A percentile compares a stretch with the other conserved stretches of the same genome.
Conservation (phyloP, 35 echinoderm and acorn worm genomes). For the Heliocidaris tuberculata region DNA sequence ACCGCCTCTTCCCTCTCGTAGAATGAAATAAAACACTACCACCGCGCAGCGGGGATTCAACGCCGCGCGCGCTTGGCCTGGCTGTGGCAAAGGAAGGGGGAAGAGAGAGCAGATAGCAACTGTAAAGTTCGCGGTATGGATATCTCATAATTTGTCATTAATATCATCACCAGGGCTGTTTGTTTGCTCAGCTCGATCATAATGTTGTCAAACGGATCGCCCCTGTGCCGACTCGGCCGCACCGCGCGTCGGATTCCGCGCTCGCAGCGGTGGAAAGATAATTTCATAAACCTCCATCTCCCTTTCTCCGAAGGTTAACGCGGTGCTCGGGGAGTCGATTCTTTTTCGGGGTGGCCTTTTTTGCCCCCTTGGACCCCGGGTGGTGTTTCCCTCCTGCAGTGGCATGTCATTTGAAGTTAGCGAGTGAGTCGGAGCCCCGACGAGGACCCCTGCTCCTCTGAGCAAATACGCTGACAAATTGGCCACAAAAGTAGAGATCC, state of each 20-base stretch:
- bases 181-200: constrained; percentile 47
- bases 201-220: constrained; percentile 42
- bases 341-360: constrained; percentile 43
- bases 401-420: neutral
- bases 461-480: constrained; percentile 51
- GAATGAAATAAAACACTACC: neutral
- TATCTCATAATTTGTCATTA: constrained; percentile 25
- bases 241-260: constrained; percentile 2
- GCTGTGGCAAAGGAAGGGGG: neutral
- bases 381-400: neutral
- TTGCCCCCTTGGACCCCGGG: constrained; percentile 17
- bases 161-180: constrained; percentile 49
- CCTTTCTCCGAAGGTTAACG: neutral
- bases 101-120: neutral
- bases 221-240: neutral
- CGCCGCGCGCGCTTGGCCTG: neutral
- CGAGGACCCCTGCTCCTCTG: constrained; percentile 14
- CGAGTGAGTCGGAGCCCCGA: neutral
- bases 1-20: neutral
- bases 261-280: constrained; percentile 29
- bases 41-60: neutral
- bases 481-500: neutral
- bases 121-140: constrained; percentile 45
- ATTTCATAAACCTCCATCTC: constrained; percentile 6
- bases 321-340: neutral